Evolutionary conservation across 2,113 vertebrate genomes (phyloP).

Genomic region (Leptobrachium leishanense): DNA sequence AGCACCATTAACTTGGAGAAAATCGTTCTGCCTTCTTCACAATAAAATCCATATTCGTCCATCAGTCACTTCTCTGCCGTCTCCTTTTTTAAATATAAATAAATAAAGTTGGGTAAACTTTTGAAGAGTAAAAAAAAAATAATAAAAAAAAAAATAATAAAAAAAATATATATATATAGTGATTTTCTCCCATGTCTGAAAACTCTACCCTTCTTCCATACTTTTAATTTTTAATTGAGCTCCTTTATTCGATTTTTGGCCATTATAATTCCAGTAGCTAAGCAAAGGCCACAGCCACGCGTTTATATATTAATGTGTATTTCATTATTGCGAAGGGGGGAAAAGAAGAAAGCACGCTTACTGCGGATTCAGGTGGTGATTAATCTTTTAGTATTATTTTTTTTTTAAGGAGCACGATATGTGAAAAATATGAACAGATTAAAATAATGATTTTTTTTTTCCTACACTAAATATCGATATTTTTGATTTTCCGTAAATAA

Average conservation of each 20-base stretch:
- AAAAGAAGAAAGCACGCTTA: not conserved
- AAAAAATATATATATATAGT: too few species aligned
- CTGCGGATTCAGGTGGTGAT: not conserved
- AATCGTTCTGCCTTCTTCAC: slow-evolving; percentile 11
- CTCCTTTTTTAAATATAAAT: not conserved
- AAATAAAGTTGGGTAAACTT: not conserved
- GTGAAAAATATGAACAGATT: not conserved
- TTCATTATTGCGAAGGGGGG: too few species aligned
- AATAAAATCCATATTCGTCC: slow-evolving; percentile 28
- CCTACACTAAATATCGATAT: not conserved
- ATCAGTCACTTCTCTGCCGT: slow-evolving; percentile 26
- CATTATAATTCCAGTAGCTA: too few species aligned
- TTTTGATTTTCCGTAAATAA: too few species aligned
- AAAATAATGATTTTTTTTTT: not conserved
- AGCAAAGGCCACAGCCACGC: too few species aligned
- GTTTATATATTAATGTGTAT: too few species aligned
- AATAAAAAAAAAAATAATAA: too few species aligned
- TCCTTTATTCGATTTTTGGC: too few species aligned
- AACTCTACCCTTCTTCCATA: too few species aligned
- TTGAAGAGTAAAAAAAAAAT: not conserved
- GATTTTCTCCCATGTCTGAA: too few species aligned
- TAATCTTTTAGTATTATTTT: not conserved
- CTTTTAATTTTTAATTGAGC: too few species aligned
- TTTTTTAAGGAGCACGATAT: not conserved
- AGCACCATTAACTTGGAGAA: slow-evolving; percentile 26